These are phyloP conservation scores for Ceratosolen fusciceps DNA, from an alignment of 1,140 invertebrate genomes.

Conservation along the genomic window DNA sequence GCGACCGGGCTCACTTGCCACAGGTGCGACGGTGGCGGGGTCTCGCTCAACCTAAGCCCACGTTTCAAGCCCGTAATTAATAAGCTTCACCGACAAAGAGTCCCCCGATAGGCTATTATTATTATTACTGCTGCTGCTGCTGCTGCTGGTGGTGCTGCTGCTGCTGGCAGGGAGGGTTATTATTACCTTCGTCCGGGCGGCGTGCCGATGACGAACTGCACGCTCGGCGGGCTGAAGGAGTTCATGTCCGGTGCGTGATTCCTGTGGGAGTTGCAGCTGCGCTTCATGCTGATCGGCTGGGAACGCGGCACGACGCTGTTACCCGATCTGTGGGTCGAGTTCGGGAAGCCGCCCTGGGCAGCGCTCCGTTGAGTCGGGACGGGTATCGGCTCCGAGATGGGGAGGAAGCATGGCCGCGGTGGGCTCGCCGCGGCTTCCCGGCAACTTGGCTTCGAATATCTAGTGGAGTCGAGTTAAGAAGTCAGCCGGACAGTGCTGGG, in stretches of 20 bases:
- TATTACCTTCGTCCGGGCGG: constrained; percentile 78
- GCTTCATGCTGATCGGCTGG: constrained; percentile 86
- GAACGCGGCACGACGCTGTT: constrained; percentile 80
- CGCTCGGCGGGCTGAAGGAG: constrained; percentile 90
- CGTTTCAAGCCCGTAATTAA: too few species aligned
- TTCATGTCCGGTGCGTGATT: constrained; percentile 82
- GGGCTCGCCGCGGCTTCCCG: constrained; percentile 73
- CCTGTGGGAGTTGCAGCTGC: constrained; percentile 75
- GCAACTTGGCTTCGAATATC: constrained; percentile 59
- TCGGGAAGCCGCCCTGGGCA: constrained; percentile 51
- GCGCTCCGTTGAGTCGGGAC: constrained; percentile 76
- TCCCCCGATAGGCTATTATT: too few species aligned
- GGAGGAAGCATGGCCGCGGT: constrained; percentile 78
- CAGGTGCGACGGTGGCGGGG: constrained; percentile 82
- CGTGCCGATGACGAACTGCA: constrained; percentile 92
- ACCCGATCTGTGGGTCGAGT: constrained; percentile 42
- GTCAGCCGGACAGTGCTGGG: background rate
- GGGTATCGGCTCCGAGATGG: constrained; percentile 82
- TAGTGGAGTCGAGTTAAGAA: background rate
- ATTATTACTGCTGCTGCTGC: too few species aligned
- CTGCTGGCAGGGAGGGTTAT: too few species aligned
- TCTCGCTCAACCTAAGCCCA: constrained; percentile 73
- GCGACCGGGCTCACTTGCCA: constrained; percentile 84
- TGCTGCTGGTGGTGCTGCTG: too few species aligned
- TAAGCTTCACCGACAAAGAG: too few species aligned